phyloP scores from a whole-genome alignment of 2,888 invertebrate species.

The Azorinus chamasolen region DNA sequence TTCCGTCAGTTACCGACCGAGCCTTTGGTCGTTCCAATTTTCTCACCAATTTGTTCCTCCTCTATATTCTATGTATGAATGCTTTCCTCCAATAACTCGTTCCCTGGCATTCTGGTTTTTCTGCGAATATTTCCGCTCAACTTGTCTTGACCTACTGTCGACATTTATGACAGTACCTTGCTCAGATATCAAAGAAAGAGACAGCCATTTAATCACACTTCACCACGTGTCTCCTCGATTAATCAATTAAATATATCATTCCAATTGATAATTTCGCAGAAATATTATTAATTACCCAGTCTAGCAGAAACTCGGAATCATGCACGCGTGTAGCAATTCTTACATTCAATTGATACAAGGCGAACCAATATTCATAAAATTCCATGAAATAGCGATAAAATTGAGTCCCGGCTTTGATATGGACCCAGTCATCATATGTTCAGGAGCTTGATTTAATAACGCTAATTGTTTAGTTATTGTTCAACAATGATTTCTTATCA shows the following conservation, averaged over 20 bases:
- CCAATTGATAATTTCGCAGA: constrained; percentile 38
- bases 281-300: constrained; percentile 46
- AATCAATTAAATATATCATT: constrained; percentile 63
- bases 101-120: no score
- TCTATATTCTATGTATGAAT: neutral
- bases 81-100: neutral
- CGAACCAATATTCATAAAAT: constrained; percentile 43
- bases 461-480: constrained; percentile 65
- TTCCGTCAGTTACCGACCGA: no score
- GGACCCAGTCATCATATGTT: constrained; percentile 23
- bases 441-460: constrained; percentile 51
- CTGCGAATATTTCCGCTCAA: no score
- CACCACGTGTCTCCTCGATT: constrained; percentile 42
- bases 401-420: constrained; percentile 50
- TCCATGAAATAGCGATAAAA: constrained; percentile 51
- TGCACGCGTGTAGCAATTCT: constrained; percentile 4
- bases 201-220: constrained; percentile 26
- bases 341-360: constrained; percentile 37
- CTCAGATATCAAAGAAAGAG: constrained; percentile 33
- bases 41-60: no score
- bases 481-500: constrained; percentile 38
- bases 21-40: no score
- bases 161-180: constrained; percentile 1
- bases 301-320: constrained; percentile 6
- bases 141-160: neutral